A percentile compares a stretch with the other conserved stretches of the same genome.
Conservation (phyloP, 2,113 vertebrate genomes). For the Sterrhoptilus dennistouni region DNA sequence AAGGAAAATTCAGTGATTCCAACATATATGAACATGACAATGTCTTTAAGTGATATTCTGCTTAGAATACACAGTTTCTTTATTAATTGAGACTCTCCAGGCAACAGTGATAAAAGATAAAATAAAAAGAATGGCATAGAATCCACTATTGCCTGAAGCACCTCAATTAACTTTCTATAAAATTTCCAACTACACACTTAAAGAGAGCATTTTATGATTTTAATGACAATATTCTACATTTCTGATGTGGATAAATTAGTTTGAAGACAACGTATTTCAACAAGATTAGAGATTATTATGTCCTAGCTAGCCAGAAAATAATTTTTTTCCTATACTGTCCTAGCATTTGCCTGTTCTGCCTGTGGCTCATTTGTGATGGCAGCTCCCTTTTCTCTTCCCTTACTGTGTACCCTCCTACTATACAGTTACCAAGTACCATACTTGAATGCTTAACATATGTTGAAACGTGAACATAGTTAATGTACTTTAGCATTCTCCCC, state of each 20-base stretch:
- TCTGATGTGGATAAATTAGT: conserved; percentile 52
- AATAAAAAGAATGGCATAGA: conserved; percentile 64
- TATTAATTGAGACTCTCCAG: conserved; percentile 61
- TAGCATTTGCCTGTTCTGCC: background rate
- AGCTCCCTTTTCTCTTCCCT: background rate
- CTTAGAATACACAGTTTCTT: conserved; percentile 47
- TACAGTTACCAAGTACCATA: background rate
- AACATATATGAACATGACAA: background rate
- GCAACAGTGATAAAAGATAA: conserved; percentile 37
- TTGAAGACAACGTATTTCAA: conserved; percentile 47
- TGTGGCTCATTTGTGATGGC: background rate
- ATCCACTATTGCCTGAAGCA: conserved; percentile 47
- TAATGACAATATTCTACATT: conserved; percentile 59
- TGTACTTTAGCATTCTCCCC: background rate
- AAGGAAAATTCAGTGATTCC: background rate
- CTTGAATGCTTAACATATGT: background rate
- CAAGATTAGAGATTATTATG: conserved; percentile 3
- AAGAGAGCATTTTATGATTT: conserved; percentile 62
- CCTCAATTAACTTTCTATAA: conserved; percentile 68
- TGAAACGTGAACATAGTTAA: background rate
- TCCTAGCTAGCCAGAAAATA: background rate
- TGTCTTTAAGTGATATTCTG: conserved; percentile 40
- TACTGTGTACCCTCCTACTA: background rate
- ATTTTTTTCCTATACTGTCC: background rate
- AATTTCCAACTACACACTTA: conserved; percentile 54